Conservation (phyloP, 2,113 vertebrate genomes). For the Mohoua ochrocephala region DNA sequence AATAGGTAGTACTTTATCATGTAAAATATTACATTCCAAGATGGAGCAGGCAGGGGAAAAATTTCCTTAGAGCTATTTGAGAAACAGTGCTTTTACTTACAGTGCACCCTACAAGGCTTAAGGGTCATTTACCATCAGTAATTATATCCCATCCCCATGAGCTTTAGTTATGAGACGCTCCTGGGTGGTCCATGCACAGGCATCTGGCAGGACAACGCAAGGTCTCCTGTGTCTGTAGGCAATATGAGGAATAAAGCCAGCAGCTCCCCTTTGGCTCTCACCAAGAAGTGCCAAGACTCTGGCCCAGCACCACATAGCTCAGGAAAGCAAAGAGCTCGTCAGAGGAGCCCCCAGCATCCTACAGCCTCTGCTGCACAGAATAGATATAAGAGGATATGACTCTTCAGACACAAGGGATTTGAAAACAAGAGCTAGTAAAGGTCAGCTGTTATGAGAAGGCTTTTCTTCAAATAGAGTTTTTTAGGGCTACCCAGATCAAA, state of each 20-base stretch:
- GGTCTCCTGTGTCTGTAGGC: neutral
- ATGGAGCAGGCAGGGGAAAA: neutral
- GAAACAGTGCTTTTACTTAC: neutral
- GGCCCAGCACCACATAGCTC: neutral
- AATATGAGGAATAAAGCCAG: neutral
- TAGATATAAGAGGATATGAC: neutral
- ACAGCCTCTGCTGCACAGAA: neutral
- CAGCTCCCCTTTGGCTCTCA: neutral
- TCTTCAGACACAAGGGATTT: neutral
- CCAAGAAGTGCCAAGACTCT: neutral
- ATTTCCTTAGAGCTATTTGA: neutral
- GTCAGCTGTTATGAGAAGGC: conserved; percentile 42
- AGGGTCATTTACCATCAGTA: neutral
- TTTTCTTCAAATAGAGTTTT: conserved; percentile 48
- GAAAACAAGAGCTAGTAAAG: conserved; percentile 21
- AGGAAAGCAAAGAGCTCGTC: neutral
- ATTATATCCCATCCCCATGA: neutral
- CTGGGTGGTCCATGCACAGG: neutral
- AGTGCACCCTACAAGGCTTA: neutral
- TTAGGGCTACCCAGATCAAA: conserved; percentile 4
- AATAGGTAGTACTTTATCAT: neutral
- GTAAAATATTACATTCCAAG: neutral
- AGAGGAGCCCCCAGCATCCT: neutral
- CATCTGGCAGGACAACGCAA: neutral
- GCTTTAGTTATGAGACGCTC: neutral